A percentile compares a stretch with the other conserved stretches of the same genome.
Conservation (phyloP, 2,113 vertebrate genomes). For the Odocoileus hemionus region DNA sequence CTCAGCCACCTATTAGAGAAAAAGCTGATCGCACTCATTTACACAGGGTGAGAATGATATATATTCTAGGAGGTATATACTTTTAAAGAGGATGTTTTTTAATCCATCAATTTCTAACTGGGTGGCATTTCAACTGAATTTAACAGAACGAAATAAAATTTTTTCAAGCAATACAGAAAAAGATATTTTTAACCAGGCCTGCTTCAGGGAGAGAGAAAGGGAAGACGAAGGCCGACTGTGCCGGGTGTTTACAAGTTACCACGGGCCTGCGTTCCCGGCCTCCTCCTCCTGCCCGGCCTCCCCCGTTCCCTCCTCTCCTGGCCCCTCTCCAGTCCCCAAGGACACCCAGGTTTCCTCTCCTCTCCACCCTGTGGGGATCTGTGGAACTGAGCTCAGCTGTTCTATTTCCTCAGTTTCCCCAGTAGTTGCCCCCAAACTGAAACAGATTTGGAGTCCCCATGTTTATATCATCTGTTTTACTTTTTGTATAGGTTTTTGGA, state of each 20-base stretch:
- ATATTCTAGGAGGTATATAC: neutral
- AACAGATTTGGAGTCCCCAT: neutral
- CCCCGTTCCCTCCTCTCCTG: neutral
- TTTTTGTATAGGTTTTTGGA: neutral
- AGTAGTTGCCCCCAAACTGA: neutral
- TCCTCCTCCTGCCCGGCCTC: neutral
- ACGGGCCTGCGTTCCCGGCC: neutral
- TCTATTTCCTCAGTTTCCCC: neutral
- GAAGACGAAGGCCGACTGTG: neutral
- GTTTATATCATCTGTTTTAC: neutral
- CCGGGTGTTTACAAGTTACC: neutral
- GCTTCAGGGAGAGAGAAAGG: neutral
- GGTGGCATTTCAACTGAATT: neutral
- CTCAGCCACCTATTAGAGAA: neutral
- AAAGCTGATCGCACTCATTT: neutral
- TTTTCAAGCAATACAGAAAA: neutral
- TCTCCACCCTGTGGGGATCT: neutral
- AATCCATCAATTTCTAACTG: constrained; percentile 3
- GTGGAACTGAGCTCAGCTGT: neutral
- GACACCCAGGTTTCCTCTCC: neutral
- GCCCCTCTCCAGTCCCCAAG: neutral
- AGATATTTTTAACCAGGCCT: neutral
- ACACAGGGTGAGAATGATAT: neutral
- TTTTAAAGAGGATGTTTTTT: neutral
- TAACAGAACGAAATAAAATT: constrained; percentile 23